phyloP scores from a whole-genome alignment of 2,113 vertebrate genomes.

The Larimichthys polyactis region DNA sequence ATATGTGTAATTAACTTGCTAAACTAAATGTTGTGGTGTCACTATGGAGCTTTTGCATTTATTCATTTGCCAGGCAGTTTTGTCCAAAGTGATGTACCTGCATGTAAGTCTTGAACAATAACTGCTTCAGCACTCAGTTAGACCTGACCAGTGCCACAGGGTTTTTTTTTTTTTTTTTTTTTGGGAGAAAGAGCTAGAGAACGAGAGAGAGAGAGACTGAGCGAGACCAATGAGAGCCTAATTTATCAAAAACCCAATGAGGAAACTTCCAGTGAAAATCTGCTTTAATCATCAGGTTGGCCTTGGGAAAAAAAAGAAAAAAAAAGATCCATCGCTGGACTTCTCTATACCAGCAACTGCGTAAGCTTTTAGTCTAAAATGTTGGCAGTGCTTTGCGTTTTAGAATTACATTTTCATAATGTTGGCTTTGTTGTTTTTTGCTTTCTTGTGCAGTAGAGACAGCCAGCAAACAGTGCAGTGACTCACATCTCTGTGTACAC shows the following conservation, averaged over 20 bases:
- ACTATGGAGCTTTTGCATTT: background rate
- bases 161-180: background rate
- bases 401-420: slow-evolving; percentile 14
- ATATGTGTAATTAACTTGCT: too few relatives aligned
- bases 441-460: slow-evolving; percentile 22
- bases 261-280: slow-evolving; percentile 14
- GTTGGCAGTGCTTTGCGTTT: slow-evolving; percentile 18
- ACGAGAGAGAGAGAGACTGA: background rate
- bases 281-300: slow-evolving; percentile 9
- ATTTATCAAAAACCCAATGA: slow-evolving; percentile 3
- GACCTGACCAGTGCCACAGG: background rate
- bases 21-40: background rate
- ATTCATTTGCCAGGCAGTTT: background rate
- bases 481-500: background rate
- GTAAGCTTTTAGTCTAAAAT: slow-evolving; percentile 6
- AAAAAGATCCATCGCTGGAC: slow-evolving; percentile 1
- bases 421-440: slow-evolving; percentile 17
- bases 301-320: background rate
- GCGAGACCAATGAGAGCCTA: background rate
- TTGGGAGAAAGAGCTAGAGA: background rate
- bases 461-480: slow-evolving; percentile 15
- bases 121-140: background rate
- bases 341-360: background rate
- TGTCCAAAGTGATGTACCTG: background rate
- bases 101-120: background rate